Evolutionary conservation across 1,140 invertebrate species (phyloP), one percentile per base, ranked within the genome.

Genomic region (Magallana gigas): DNA sequence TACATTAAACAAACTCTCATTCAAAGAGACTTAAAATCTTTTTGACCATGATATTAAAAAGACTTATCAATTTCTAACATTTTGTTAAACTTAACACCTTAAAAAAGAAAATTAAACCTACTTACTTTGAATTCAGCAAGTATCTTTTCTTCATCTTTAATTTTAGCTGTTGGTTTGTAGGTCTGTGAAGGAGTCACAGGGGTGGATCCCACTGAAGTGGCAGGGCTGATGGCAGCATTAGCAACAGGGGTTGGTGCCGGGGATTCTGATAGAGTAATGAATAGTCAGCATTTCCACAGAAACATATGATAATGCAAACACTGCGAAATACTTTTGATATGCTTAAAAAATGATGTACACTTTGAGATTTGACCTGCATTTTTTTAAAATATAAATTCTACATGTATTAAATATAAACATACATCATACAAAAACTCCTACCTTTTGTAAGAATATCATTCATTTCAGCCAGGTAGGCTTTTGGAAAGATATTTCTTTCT

Each of bases 401-500:
- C 8, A 16, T 62, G 14, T 23, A 8, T 80, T 1, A 18, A 80
- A 12, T 23, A 48, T 12, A 80, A 48, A 48, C 23, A 80, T 14
- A 8, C 23, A 18, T 80, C 14, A 80, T 80, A 16, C 14, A 16
- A 23, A 80, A 23, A 80, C 9, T 83, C 88, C 92, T 90, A 94
- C 94, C 92, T 29, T 76, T 76, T 23, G 23, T 76, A 29, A 94
- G 68, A 59, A 92, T 81, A 59, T 87, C 88, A 56, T 97, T 96
- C 88, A 99, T 95, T 95, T 98, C 97, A 36, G 97, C 96, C 12
- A 98, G 96, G 93, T 98, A 98, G 91, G 97, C 97, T 92, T 97
- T 96, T 93, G 97, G 97, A 94, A 98, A 99, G 8, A 99, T 96
- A 88, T 96, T 96, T 92, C 98, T 95, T 92, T 99, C 97, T 94